phyloP scores from a whole-genome alignment of 2,888 invertebrate genomes.

The Epistrophe eligans region DNA sequence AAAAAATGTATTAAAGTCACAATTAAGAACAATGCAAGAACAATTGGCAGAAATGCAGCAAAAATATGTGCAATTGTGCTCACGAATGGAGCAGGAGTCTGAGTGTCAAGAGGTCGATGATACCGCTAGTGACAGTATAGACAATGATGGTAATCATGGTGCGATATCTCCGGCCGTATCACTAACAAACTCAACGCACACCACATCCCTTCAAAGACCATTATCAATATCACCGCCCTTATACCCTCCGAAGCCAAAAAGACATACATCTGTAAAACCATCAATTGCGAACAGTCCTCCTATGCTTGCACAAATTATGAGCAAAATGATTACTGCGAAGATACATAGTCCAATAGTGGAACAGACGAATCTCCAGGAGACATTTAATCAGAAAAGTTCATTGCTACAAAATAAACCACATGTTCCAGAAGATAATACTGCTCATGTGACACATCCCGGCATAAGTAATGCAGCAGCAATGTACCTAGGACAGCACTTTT shows the following conservation, averaged over 20 bases:
- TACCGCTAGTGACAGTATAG: conserved; percentile 88
- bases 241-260: conserved; percentile 37
- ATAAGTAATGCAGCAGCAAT: conserved; percentile 88
- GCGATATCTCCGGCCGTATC: conserved; percentile 81
- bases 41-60: conserved; percentile 96
- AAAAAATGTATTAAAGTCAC: conserved; percentile 93
- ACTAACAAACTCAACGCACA: conserved; percentile 74
- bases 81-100: conserved; percentile 92
- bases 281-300: conserved; percentile 83
- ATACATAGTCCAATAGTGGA: conserved; percentile 85
- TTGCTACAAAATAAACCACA: conserved; percentile 86
- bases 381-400: conserved; percentile 86
- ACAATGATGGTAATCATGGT: conserved; percentile 84
- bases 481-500: conserved; percentile 92
- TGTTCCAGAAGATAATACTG: conserved; percentile 79
- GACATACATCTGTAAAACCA: conserved; percentile 24
- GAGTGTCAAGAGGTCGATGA: conserved; percentile 91
- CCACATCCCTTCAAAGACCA: conserved; percentile 44
- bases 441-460: conserved; percentile 86
- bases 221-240: conserved; percentile 45
- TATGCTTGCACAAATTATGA: conserved; percentile 88
- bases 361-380: conserved; percentile 86
- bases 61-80: conserved; percentile 94
- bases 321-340: conserved; percentile 86
- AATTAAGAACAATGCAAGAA: conserved; percentile 94